Evolutionary conservation across 2,888 invertebrate species (phyloP), one percentile per base, ranked within the genome.

Genomic region (Caradrina kadenii): DNA sequence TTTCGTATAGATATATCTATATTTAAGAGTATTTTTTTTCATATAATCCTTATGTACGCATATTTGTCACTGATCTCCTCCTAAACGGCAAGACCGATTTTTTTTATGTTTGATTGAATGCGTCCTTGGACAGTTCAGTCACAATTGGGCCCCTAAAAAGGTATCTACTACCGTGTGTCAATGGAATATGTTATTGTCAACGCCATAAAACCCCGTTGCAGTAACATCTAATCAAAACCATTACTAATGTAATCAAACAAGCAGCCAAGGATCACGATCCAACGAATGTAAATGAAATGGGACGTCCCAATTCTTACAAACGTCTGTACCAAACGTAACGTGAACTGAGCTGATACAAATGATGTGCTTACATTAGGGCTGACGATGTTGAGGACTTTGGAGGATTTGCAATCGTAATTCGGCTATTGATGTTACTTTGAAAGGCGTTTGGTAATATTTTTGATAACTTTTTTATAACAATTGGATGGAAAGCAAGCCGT

Each of bases 231-330:
- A 55, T 70, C 31, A 59, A 56, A 72, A 72, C 69, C 67, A 63
- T 76, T 58, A 65, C 69, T 75, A 80, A 83, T 74, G 62, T 69
- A 81, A 84, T 82, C 82, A 83, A 85, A 84, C 82, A 77, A 69
- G 55, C 71, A 63, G 60, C 54, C 60, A 53, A 69, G 71, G 75
- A 82, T 73, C 84, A 79, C 81, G 72, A 78, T 68, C 73, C 64
- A 66, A 80, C 76, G 35, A 70, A 82, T 81, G 78, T 68, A 77
- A 81, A 84, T 49, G 45, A 70, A 73, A 71, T 81, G 62, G 79
- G 71, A 69, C 76, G 86, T 73, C 76, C 82, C 79, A 87, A 86
- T 89, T 89, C 85, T 80, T 76, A 77, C 76, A 69, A 80, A 70
- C 52, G 75, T 76, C 56, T 53, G 66, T 76, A 78, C 56, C 6